Percentiles rank a stretch among this genome's conserved stretches.
Conservation (phyloP, 2,888 invertebrate species). For the Diploptera punctata region DNA sequence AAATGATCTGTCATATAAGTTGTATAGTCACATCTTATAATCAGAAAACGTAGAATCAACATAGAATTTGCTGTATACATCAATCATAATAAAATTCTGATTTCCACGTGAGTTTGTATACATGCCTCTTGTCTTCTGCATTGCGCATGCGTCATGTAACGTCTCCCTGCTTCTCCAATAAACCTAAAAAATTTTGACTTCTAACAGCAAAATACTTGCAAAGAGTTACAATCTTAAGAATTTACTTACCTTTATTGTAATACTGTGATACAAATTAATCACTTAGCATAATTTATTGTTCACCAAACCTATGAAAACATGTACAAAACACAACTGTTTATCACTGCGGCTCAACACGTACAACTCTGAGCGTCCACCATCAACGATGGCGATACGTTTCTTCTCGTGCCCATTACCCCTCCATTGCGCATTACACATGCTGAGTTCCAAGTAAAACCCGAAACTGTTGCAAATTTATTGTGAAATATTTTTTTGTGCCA, state of each 20-base stretch:
- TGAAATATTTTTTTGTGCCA: no score
- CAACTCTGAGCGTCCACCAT: constrained; percentile 27
- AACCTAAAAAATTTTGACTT: constrained; percentile 30
- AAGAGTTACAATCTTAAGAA: neutral
- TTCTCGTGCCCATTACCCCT: constrained; percentile 28
- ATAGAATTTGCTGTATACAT: neutral
- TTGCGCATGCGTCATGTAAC: constrained; percentile 43
- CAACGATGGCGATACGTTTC: constrained; percentile 41
- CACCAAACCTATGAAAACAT: neutral
- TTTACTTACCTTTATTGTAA: constrained; percentile 7
- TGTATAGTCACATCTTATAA: neutral
- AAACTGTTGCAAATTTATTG: no score
- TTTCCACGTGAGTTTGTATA: constrained; percentile 45
- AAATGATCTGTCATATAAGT: neutral
- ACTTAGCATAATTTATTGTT: neutral
- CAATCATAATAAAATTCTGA: neutral
- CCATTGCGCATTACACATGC: constrained; percentile 28
- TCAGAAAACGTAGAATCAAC: neutral
- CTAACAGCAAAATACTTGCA: constrained; percentile 19
- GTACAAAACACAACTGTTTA: neutral
- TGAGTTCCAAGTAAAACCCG: constrained; percentile 15
- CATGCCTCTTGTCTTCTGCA: constrained; percentile 22
- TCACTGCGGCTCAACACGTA: neutral
- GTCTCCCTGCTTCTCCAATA: constrained; percentile 24
- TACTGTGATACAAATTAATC: neutral